These are phyloP conservation scores for Psittacula echo DNA, from an alignment of 2,797 vertebrate genomes.

Conservation along the genomic window DNA sequence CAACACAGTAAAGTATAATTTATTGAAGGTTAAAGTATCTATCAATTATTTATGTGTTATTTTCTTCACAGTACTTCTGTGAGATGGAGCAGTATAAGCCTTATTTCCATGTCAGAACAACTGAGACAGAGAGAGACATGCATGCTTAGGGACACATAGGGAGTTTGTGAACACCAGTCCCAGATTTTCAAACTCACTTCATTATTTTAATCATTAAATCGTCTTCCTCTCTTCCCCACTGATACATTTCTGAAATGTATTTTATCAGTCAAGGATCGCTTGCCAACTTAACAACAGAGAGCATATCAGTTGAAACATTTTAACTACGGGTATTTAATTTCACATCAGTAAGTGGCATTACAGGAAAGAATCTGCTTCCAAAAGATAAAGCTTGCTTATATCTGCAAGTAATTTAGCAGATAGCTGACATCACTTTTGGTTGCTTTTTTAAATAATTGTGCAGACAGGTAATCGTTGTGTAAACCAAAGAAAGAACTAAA, in stretches of 20 bases:
- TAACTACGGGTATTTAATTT: not conserved
- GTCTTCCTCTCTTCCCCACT: not conserved
- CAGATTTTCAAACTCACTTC: not conserved
- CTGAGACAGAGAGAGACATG: not conserved
- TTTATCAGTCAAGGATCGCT: slow-evolving; percentile 13
- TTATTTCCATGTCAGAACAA: not conserved
- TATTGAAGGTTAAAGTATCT: not conserved
- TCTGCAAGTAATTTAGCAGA: slow-evolving; percentile 9
- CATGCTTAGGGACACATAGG: not conserved
- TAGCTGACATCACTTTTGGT: slow-evolving; percentile 11
- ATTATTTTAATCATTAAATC: not conserved
- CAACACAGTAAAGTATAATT: not conserved
- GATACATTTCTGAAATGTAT: not conserved
- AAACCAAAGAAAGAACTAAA: slow-evolving; percentile 21
- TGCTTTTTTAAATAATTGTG: slow-evolving; percentile 20
- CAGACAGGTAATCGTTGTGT: not conserved
- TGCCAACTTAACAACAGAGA: not conserved
- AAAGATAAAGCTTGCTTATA: slow-evolving; percentile 32
- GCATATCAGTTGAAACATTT: slow-evolving; percentile 15
- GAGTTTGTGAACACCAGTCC: not conserved
- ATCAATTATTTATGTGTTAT: not conserved
- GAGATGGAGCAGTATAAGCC: not conserved
- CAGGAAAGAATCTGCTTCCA: not conserved
- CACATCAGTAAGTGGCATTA: not conserved
- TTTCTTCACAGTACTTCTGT: not conserved